Base-by-base conservation (phyloP, 2,888 invertebrate species). In the Encarsia formosa region DNA sequence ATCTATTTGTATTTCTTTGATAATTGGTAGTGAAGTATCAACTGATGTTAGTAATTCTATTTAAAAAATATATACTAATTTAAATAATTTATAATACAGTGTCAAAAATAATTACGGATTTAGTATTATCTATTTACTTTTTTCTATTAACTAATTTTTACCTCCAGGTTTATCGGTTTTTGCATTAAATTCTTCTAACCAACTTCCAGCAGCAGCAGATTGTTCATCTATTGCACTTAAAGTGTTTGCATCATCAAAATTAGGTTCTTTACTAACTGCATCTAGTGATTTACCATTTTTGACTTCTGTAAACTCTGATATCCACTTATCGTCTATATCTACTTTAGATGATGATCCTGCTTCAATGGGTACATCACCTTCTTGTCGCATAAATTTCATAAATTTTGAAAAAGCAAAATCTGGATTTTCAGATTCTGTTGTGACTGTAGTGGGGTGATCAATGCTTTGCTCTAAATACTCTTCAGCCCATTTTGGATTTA, bases 341-440 rank as follows among this genome's bases (percentile, higher is more conserved):
- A n/a, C 6, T 16, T 37, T 16, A 6, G 20, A 8, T 19, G 37
- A 8, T 54, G 76, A 65, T 47, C 69, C 68, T 56, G 74, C 73
- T 61, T 81, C 79, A 38, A 85, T 70, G 54, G 79, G 77, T 44
- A 81, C 72, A 59, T 85, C 84, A 67, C 85, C 84, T 52, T 88
- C 82, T 75, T 84, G 84, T 66, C 84, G 83, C 84, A 91, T 89
- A 69, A 90, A 91, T 66, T 84, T 86, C 85, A 90, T 86, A 67
- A 91, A 91, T 79, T 89, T 79, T 48, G 87, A 88, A 68, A 87
- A 85, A 19, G 83, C 84, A 63, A 85, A 79, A 66, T 86, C 84
- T 58, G 85, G 81, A 74, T 87, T 84, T 63, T 79, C 65, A 75
- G 74, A 60, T 2, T 49, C 37, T 18, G 24, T n/a, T 1, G 38